Evolutionary conservation across 2,797 vertebrate species (phyloP).

Genomic region (Podarcis lilfordi): DNA sequence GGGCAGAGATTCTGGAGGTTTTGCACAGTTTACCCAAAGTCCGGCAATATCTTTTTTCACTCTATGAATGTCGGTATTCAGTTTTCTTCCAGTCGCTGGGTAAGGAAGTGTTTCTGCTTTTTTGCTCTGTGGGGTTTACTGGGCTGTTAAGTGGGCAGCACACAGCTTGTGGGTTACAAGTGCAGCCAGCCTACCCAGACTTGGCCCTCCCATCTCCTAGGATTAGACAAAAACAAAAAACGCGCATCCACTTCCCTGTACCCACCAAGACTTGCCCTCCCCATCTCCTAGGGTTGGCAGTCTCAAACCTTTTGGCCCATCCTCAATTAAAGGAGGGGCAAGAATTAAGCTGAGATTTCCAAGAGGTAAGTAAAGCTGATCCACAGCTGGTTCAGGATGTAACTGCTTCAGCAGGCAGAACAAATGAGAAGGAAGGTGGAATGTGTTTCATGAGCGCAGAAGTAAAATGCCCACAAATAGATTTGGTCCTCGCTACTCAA

Average conservation of each 20-base stretch:
- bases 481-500: background rate
- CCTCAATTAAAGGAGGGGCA: background rate
- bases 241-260: no score
- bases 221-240: no score
- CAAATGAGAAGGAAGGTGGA: background rate
- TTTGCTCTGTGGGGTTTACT: background rate
- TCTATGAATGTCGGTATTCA: constrained; percentile 94
- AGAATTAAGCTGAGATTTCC: background rate
- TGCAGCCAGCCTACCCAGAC: no score
- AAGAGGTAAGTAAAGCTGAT: background rate
- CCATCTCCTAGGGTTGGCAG: background rate
- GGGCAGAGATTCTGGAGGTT: constrained; percentile 97
- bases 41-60: constrained; percentile 96
- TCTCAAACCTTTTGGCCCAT: background rate
- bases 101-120: constrained; percentile 70
- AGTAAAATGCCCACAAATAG: background rate
- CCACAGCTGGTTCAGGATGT: background rate
- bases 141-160: background rate
- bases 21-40: constrained; percentile 92
- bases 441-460: background rate
- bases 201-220: background rate
- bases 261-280: background rate
- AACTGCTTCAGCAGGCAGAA: background rate
- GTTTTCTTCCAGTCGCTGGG: constrained; percentile 96
- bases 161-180: background rate